Conservation (phyloP, 1,140 invertebrate species). For the Tachypleus tridentatus region DNA sequence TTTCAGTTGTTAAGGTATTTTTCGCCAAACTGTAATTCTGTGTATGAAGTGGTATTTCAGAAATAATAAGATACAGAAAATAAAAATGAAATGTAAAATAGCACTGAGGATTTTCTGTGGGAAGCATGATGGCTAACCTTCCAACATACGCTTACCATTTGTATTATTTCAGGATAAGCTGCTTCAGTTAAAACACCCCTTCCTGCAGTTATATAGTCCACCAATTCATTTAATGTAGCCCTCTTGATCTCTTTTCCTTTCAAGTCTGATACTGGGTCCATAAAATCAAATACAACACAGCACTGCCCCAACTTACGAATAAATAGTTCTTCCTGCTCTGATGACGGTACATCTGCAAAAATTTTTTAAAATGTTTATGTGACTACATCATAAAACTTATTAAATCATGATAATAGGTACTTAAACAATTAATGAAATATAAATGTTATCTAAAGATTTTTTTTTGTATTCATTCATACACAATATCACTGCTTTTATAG, state of each 20-base stretch:
- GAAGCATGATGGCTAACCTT: not conserved
- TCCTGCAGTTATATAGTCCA: conserved; percentile 83
- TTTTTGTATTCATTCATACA: no score
- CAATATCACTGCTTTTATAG: no score
- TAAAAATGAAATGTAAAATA: not conserved
- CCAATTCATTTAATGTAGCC: conserved; percentile 92
- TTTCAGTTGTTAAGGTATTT: no score
- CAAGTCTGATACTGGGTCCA: conserved; percentile 95
- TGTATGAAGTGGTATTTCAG: no score
- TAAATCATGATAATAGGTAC: not conserved
- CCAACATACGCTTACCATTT: conserved; percentile 20
- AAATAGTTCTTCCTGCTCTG: conserved; percentile 85
- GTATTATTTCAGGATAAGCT: conserved; percentile 40
- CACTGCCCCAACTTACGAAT: conserved; percentile 95
- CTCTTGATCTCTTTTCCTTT: conserved; percentile 99
- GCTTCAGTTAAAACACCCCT: conserved; percentile 83
- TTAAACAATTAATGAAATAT: no score
- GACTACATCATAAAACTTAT: not conserved
- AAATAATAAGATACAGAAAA: not conserved
- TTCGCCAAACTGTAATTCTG: no score
- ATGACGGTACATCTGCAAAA: conserved; percentile 16
- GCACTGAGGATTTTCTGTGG: not conserved
- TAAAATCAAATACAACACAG: conserved; percentile 96
- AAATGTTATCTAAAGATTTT: no score
- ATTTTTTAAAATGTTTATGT: not conserved